These are phyloP conservation scores for Aporophyla lueneburgensis DNA, from an alignment of 2,888 invertebrate species.

Conservation along the genomic window DNA sequence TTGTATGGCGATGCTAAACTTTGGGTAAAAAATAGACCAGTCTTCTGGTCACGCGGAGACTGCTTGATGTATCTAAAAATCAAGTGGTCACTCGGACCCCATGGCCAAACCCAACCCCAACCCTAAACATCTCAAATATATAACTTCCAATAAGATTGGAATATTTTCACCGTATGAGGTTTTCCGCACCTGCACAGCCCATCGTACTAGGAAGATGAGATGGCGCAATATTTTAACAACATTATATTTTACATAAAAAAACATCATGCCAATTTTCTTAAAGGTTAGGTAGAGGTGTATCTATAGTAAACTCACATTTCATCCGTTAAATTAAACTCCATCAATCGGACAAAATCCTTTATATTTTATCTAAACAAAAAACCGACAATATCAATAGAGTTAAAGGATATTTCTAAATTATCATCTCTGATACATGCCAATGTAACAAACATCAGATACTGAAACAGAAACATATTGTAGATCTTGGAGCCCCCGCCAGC, in stretches of 20 bases:
- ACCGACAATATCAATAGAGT: background rate
- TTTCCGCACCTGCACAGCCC: too few species aligned
- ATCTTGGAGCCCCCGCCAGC: slow-evolving; percentile 18
- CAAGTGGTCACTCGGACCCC: too few species aligned
- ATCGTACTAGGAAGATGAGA: too few species aligned
- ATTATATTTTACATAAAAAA: background rate
- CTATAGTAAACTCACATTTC: background rate
- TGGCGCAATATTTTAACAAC: too few species aligned
- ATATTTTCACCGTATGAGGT: too few species aligned
- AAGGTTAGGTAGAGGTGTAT: background rate
- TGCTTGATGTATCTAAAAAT: too few species aligned
- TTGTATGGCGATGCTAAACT: too few species aligned
- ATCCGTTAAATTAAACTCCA: background rate
- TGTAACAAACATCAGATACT: background rate
- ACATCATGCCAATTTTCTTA: background rate
- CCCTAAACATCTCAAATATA: too few species aligned
- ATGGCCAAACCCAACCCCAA: too few species aligned
- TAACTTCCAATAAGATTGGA: too few species aligned
- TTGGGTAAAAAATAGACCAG: too few species aligned
- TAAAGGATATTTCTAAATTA: background rate
- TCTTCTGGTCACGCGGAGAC: too few species aligned
- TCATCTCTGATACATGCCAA: background rate
- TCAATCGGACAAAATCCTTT: background rate
- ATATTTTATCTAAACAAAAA: background rate
- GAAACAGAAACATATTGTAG: slow-evolving; percentile 3